Percentiles rank a stretch among this genome's conserved stretches.
These are phyloP conservation scores for Mylabris phalerata DNA, from an alignment of 1,140 invertebrate species.

Conservation along the genomic window DNA sequence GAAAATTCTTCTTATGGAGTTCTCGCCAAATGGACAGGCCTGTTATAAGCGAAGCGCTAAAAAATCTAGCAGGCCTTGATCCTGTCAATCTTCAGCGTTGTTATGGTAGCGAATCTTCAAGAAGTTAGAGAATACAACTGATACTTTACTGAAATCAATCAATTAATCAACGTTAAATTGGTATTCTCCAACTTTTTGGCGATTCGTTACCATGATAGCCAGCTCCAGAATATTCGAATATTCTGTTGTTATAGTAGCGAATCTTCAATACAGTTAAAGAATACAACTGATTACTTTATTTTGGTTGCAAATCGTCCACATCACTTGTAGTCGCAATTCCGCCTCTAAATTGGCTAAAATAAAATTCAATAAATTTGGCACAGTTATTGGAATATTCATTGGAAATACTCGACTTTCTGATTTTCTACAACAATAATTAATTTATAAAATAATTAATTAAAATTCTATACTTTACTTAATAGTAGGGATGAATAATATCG, in stretches of 20 bases:
- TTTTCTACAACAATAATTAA: slow-evolving; percentile 48
- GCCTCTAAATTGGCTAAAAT: slow-evolving; percentile 57
- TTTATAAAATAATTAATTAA: not conserved
- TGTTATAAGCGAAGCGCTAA: too few species aligned
- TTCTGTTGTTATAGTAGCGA: too few species aligned
- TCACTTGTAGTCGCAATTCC: slow-evolving; percentile 32
- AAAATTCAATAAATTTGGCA: slow-evolving; percentile 64
- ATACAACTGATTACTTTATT: slow-evolving; percentile 28
- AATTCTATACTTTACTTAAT: slow-evolving; percentile 45
- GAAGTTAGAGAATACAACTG: not conserved
- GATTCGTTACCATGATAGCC: too few species aligned
- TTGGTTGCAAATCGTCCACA: slow-evolving; percentile 39
- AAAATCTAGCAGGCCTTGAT: too few species aligned
- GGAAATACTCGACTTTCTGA: slow-evolving; percentile 68
- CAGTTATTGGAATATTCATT: slow-evolving; percentile 51
- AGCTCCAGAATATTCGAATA: too few species aligned
- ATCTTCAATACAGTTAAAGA: not conserved
- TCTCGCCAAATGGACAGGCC: too few species aligned
- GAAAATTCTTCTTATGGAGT: too few species aligned
- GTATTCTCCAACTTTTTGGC: too few species aligned
- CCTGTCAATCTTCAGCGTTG: too few species aligned
- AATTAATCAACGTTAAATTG: too few species aligned
- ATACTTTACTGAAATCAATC: not conserved
- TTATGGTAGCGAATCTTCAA: not conserved
- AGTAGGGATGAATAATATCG: slow-evolving; percentile 66